Evolutionary conservation across 2,888 invertebrate genomes (phyloP).

Genomic region (Unio pictorum): DNA sequence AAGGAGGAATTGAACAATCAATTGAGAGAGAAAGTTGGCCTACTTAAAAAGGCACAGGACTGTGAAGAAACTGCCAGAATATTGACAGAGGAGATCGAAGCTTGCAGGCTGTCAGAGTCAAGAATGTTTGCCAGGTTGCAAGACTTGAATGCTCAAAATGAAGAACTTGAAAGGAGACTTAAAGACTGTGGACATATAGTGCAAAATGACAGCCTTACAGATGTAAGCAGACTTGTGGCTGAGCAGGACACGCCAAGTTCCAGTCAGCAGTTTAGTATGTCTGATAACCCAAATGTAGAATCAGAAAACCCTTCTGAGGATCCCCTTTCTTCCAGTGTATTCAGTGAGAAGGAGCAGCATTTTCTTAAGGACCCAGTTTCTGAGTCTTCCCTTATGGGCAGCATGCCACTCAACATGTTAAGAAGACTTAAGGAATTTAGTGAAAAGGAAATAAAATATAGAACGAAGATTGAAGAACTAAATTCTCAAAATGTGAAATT

Average conservation of each 20-base stretch:
- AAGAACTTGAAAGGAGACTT: conserved; percentile 34
- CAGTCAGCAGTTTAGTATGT: conserved; percentile 12
- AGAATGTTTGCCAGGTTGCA: conserved; percentile 40
- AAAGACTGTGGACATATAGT: conserved; percentile 10
- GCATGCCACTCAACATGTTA: conserved; percentile 36
- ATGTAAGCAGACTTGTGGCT: too few species aligned
- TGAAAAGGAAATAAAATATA: conserved; percentile 30
- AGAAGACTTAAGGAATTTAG: conserved; percentile 37
- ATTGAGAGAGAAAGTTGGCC: conserved; percentile 28
- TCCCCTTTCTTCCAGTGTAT: conserved; percentile 28
- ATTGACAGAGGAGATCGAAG: conserved; percentile 35
- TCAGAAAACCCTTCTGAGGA: conserved; percentile 35
- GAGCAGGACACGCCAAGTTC: too few species aligned
- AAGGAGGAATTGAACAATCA: conserved; percentile 32
- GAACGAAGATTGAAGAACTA: conserved; percentile 28
- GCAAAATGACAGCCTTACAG: background rate
- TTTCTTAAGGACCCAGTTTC: conserved; percentile 25
- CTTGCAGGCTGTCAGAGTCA: conserved; percentile 35
- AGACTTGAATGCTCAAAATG: conserved; percentile 33
- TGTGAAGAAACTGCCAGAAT: conserved; percentile 37
- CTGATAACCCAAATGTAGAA: conserved; percentile 34
- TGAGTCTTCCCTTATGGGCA: conserved; percentile 27
- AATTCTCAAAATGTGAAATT: conserved; percentile 28
- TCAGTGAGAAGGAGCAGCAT: conserved; percentile 23
- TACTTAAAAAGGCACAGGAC: conserved; percentile 37